A percentile compares a stretch with the other conserved stretches of the same genome.
These are phyloP conservation scores for Pangasius mekongensis DNA, from an alignment of 2,797 vertebrate species.

Conservation along the genomic window DNA sequence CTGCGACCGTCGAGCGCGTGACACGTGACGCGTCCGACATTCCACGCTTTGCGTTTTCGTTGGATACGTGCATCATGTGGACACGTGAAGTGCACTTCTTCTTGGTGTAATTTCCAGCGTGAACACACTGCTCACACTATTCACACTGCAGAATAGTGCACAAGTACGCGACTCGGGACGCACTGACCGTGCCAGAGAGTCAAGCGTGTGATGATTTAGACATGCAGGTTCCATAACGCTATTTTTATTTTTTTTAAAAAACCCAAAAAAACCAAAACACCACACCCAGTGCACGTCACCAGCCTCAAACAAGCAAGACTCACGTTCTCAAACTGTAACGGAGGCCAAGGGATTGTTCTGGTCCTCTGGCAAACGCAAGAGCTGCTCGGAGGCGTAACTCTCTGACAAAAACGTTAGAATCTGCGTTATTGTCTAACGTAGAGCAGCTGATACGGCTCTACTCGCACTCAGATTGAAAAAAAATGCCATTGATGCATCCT, in stretches of 20 bases:
- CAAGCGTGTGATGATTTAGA: background rate
- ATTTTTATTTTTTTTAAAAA: too few species aligned
- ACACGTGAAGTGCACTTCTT: too few species aligned
- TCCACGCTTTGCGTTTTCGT: too few species aligned
- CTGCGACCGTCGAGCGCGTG: too few species aligned
- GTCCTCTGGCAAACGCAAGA: constrained; percentile 53
- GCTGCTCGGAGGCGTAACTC: constrained; percentile 42
- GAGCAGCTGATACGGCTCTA: background rate
- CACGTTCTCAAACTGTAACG: constrained; percentile 64
- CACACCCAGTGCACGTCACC: constrained; percentile 17
- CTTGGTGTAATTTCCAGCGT: too few species aligned
- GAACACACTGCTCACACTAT: too few species aligned
- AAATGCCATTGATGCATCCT: background rate
- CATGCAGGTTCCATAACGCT: background rate
- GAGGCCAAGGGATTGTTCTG: constrained; percentile 66
- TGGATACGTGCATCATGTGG: too few species aligned
- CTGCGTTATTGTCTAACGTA: background rate
- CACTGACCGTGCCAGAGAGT: background rate
- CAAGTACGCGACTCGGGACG: too few species aligned
- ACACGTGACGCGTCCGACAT: too few species aligned
- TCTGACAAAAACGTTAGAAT: constrained; percentile 59
- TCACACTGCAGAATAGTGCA: too few species aligned
- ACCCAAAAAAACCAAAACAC: too few species aligned
- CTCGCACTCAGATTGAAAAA: background rate
- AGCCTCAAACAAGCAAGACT: constrained; percentile 30